Conservation (phyloP, 1,140 invertebrate genomes). For the Asobara japonica region DNA sequence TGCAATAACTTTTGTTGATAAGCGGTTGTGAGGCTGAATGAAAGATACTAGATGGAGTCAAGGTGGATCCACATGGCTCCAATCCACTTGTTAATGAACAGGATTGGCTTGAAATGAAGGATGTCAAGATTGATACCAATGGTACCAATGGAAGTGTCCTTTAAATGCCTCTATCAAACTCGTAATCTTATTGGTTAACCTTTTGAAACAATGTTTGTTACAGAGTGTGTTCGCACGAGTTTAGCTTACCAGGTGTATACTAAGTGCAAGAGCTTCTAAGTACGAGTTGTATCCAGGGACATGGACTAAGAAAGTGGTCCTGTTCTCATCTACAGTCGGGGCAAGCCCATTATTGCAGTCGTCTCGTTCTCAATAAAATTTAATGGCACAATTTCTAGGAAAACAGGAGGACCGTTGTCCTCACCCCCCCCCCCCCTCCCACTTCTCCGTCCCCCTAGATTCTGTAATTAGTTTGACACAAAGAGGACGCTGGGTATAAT, state of each 20-base stretch:
- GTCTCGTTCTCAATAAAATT: conserved; percentile 4
- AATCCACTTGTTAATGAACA: too few species aligned
- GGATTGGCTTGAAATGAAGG: too few species aligned
- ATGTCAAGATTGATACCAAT: neutral
- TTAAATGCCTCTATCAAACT: neutral
- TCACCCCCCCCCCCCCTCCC: too few species aligned
- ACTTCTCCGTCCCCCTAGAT: too few species aligned
- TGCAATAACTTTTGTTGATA: too few species aligned
- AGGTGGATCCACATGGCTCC: too few species aligned
- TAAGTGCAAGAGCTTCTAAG: neutral
- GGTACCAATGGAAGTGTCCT: neutral
- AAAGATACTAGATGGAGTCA: too few species aligned
- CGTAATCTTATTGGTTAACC: neutral
- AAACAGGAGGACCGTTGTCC: neutral
- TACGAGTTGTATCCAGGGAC: neutral
- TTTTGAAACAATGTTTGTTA: neutral
- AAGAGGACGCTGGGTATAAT: neutral
- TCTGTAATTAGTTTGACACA: conserved; percentile 13
- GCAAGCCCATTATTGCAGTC: neutral
- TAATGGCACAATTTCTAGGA: conserved; percentile 2
- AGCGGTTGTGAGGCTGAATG: too few species aligned
- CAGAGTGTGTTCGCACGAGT: neutral
- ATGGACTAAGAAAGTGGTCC: neutral
- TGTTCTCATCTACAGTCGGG: too few species aligned
- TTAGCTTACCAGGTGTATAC: too few species aligned